A percentile compares a stretch with the other conserved stretches of the same genome.
These are phyloP conservation scores for Trematomus bernacchii DNA, from an alignment of 2,797 vertebrate genomes.

Conservation along the genomic window DNA sequence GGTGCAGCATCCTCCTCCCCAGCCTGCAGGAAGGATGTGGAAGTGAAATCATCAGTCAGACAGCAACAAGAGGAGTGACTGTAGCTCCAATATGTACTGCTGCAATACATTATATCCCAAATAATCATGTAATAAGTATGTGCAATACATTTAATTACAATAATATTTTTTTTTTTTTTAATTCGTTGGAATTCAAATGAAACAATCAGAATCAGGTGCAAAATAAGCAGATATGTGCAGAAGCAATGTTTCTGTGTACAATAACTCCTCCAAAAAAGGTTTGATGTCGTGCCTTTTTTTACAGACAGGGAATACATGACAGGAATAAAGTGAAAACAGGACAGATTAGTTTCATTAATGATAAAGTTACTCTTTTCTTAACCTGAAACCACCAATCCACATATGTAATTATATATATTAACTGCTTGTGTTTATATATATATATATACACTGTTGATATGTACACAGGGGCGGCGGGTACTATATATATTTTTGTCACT, in stretches of 20 bases:
- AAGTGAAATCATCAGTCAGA: background rate
- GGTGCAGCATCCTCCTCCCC: constrained; percentile 70
- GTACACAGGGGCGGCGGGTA: too few relatives aligned
- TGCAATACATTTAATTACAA: background rate
- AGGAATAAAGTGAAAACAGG: background rate
- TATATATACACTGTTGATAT: too few relatives aligned
- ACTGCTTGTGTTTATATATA: too few relatives aligned
- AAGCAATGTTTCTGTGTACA: background rate
- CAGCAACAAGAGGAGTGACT: background rate
- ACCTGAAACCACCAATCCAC: too few relatives aligned
- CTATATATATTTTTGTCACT: too few relatives aligned
- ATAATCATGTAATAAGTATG: background rate
- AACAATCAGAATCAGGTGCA: too few relatives aligned
- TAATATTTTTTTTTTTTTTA: background rate
- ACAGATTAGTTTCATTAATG: too few relatives aligned
- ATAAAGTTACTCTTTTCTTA: too few relatives aligned
- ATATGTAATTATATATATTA: too few relatives aligned
- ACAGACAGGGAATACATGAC: background rate
- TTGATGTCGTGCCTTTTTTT: background rate
- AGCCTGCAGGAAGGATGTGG: constrained; percentile 50
- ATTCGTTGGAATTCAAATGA: background rate
- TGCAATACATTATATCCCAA: background rate
- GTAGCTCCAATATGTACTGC: background rate
- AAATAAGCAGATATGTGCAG: too few relatives aligned
- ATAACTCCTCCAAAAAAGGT: background rate